Base-by-base conservation (phyloP, 35 echinoderm and acorn worm species). In the Lytechinus variegatus region DNA sequence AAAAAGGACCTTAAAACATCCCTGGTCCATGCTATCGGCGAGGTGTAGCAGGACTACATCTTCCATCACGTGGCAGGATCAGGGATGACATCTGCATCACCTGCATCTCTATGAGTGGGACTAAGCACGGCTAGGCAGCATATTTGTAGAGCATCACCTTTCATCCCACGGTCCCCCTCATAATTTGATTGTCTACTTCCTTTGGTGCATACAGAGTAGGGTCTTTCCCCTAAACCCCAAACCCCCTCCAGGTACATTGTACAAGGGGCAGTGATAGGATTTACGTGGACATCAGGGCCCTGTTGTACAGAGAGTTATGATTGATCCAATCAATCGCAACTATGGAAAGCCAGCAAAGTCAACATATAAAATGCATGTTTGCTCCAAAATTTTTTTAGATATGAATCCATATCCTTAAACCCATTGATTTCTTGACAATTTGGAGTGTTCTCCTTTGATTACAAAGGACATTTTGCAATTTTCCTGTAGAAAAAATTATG, bases 91-190 rank as follows among this genome's bases (percentile, higher is more conserved):
- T 44, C 88, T 6, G 27, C 27, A 52, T 90, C 88, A 90, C 88
- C 88, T 90, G 88, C 88, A 90, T 90, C 88, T 33, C 88, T 90
- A 9, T 90, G 88, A 90, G 88, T 90, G 27, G 88, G 88, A 90
- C 88, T 52, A 90, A 90, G 88, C 88, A 90, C 1, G 29, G 66
- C 66, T n/a, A n/a, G 88, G 88, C 88, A 12, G 88, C 88, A 8
- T 90, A 54, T 90, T 90, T 90, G 88, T 44, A 90, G 88, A 90
- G 88, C 88, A 90, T 90, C 88, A 33, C 10, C 88, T 90, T 90
- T 90, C 88, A 90, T 52, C 88, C 52, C 88, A 28, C 9, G 8
- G 88, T 52, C 88, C 52, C 33, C 29, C 88, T 54, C 27, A 52
- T 90, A 90, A 90, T 90, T 90, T 90, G 88, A 90, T 90, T 52